Base-by-base conservation (phyloP, 2,888 invertebrate species). In the Lasius platythorax region DNA sequence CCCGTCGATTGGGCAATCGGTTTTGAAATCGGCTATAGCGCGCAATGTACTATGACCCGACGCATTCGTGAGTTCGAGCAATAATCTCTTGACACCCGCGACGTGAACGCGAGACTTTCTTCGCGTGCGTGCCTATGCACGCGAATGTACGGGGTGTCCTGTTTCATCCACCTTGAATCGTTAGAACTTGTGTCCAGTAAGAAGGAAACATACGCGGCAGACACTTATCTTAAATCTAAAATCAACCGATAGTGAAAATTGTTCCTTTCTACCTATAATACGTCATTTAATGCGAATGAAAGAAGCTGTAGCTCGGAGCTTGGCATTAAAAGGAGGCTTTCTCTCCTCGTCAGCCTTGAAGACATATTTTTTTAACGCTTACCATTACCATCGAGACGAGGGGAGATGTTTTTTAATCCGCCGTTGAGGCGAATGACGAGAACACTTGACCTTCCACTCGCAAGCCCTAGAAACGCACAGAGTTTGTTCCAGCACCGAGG, bases 81-180 rank as follows among this genome's bases (percentile, higher is more conserved):
- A 91, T 92, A 92, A 92, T 91, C 91, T 87, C 86, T 89, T 90
- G 90, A 92, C 92, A 89, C 89, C 85, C 87, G 88, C 90, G 87
- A 90, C 87, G 79, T 83, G 84, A 88, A 83, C 84, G 82, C 76
- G 40, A 8, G 81, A 64, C 66, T 66, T 66, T 82, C 74, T 74
- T 74, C 43, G 53, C 64, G 64, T 43, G 43, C 70, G 73, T 74
- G 53, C 63, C 40, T 53, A 50, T 78, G 64, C 68, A 58, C 53
- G 63, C 58, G 46, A 40, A 67, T 56, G 30, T 78, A 78, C 53
- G 30, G 53, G 78, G 68, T 78, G 68, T 78, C 30, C 40, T 63
- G 11, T 74, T 46, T 63, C 46, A n/a, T 46, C 15, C 23, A 28
- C 15, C 30, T 40, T 23, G 30, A 53, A 53, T 40, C 9, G 18